Percentiles rank a stretch among this genome's conserved stretches.
These are phyloP conservation scores for Sarcophaga rosellei DNA, from an alignment of 2,888 invertebrate genomes.

Conservation along the genomic window DNA sequence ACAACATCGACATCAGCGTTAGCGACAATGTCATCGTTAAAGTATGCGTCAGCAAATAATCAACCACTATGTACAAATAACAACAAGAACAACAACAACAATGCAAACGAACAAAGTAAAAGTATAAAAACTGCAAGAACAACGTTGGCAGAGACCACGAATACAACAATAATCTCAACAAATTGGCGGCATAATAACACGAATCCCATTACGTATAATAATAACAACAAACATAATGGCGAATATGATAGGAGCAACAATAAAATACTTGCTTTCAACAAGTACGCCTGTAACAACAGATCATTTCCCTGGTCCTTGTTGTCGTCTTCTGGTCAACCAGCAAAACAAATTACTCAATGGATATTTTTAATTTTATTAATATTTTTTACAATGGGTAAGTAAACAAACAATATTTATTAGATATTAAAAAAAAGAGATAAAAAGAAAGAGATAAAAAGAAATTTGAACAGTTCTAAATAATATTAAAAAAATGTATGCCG, in stretches of 20 bases:
- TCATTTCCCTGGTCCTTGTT: conserved; percentile 17
- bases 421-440: not conserved
- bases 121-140: conserved; percentile 45
- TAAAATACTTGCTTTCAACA: not conserved
- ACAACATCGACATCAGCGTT: conserved; percentile 60
- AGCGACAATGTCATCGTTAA: conserved; percentile 64
- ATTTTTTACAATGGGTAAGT: conserved; percentile 78
- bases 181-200: conserved; percentile 42
- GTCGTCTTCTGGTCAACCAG: conserved; percentile 10
- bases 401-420: not conserved
- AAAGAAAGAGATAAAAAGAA: too few species aligned
- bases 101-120: not conserved
- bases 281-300: conserved; percentile 35
- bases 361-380: conserved; percentile 76
- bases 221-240: conserved; percentile 8
- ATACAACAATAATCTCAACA: conserved; percentile 20
- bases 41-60: conserved; percentile 61
- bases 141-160: conserved; percentile 72
- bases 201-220: conserved; percentile 12
- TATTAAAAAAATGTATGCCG: not conserved
- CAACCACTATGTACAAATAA: conserved; percentile 49
- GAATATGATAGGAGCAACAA: not conserved
- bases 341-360: conserved; percentile 71
- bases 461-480: too few species aligned
- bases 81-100: conserved; percentile 43